phyloP scores from a whole-genome alignment of 2,113 vertebrate genomes.

The Oreocharis arfaki region DNA sequence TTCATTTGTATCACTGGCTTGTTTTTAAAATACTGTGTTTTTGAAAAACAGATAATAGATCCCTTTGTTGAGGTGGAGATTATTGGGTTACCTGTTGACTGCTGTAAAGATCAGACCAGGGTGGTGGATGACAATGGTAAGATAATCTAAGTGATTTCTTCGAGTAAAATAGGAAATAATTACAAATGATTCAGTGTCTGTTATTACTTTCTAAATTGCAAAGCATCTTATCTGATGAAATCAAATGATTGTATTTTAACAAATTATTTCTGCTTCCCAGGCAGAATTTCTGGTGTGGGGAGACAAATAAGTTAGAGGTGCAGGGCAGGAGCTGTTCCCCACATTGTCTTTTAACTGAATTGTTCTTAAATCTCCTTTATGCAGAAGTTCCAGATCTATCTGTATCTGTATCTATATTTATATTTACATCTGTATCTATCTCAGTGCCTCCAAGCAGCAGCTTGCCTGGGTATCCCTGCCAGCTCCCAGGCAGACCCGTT shows the following conservation, averaged over 20 bases:
- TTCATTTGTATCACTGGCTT: not conserved
- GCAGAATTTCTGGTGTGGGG: not conserved
- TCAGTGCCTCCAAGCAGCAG: not conserved
- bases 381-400: not conserved
- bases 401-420: not conserved
- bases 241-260: not conserved
- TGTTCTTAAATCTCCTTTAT: not conserved
- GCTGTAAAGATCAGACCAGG: slow-evolving; percentile 96
- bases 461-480: not conserved
- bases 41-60: slow-evolving; percentile 88
- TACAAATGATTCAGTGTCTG: not conserved
- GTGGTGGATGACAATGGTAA: slow-evolving; percentile 97
- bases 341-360: not conserved
- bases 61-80: slow-evolving; percentile 98
- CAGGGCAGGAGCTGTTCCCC: not conserved
- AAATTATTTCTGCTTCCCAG: not conserved
- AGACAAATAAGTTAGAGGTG: not conserved
- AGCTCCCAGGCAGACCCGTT: not conserved
- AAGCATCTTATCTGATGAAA: not conserved
- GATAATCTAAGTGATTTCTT: not conserved
- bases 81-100: slow-evolving; percentile 92
- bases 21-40: slow-evolving; percentile 24
- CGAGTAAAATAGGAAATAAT: not conserved
- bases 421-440: not conserved
- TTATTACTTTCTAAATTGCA: not conserved